Evolutionary conservation across 2,113 vertebrate species (phyloP), one percentile per base, ranked within the genome.

Genomic region (Leucosticte australis): DNA sequence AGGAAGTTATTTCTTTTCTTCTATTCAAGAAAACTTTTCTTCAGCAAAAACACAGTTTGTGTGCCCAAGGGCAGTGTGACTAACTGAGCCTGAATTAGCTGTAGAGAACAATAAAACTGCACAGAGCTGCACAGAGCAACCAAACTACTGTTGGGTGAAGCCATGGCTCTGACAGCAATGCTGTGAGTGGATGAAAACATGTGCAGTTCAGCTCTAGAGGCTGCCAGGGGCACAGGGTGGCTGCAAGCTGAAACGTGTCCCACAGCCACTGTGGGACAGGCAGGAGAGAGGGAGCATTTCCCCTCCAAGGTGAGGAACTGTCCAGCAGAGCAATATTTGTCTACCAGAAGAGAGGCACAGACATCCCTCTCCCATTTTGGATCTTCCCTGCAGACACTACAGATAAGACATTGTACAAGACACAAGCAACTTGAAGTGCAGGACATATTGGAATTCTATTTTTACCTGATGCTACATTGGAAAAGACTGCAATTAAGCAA

Each of bases 401-500:
- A 24, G 24, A 24, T 30, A 83, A 89, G 37, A 56, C 35, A 42
- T 3, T 71, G 44, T 44, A 81, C 46, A 74, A 83, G 56, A 52
- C 24, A 63, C 6, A 47, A 93, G 57, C 27, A 70, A 59, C 47
- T 8, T 59, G 22, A 86, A 83, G 49, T 35, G 24, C 31, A 75
- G 71, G 15, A 56, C 23, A 42, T 42, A 81, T 4, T 57, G 71
- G 47, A 81, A 60, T 87, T 84, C 79, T 94, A 31, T 78, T 92
- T 92, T 93, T 30, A 83, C 60, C 68, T 64, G 39, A 83, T 47
- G 52, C 26, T 53, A 59, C 46, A 28, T 39, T 0, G 0, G 62
- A 67, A 85, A 89, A 70, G 65, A 93, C 64, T 68, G 21, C 16
- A 95, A 89, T 82, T 92, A 95, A 83, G 26, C 15, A 56, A 90